Conservation (phyloP, 2,797 vertebrate genomes). For the Parauchenoglanis punctatus region DNA sequence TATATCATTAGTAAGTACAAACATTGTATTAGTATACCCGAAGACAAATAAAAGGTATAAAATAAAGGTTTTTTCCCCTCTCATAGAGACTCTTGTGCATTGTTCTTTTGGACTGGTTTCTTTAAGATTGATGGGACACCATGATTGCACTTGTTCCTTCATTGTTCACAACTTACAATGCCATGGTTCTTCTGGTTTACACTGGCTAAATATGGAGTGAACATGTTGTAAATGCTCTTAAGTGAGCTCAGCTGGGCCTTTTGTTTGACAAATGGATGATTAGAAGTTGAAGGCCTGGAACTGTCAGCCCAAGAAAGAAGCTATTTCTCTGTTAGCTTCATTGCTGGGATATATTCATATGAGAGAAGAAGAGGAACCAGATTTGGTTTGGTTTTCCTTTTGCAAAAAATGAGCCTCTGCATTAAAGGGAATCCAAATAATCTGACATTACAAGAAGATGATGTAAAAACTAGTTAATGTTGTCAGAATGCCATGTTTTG, state of each 20-base stretch:
- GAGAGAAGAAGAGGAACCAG: conserved; percentile 58
- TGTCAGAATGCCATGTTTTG: conserved; percentile 77
- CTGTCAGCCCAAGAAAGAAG: conserved; percentile 77
- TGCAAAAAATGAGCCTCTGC: conserved; percentile 59
- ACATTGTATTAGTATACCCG: conserved; percentile 57
- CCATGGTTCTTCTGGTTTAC: conserved; percentile 72
- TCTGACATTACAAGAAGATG: conserved; percentile 82
- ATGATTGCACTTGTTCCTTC: conserved; percentile 37
- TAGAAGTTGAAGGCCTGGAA: conserved; percentile 68
- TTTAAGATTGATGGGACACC: conserved; percentile 64
- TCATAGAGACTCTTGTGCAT: conserved; percentile 60
- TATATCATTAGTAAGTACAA: conserved; percentile 51
- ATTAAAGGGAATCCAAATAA: conserved; percentile 82
- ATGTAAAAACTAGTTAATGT: conserved; percentile 85
- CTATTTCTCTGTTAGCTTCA: conserved; percentile 66
- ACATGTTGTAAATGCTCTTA: conserved; percentile 71
- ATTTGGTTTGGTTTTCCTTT: conserved; percentile 78
- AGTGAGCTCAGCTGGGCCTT: conserved; percentile 71
- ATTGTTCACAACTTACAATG: conserved; percentile 73
- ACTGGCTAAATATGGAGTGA: conserved; percentile 57
- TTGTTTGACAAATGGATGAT: conserved; percentile 77
- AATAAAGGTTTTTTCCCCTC: conserved; percentile 50
- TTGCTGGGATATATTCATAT: conserved; percentile 71
- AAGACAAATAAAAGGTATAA: conserved; percentile 68
- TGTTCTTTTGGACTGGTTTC: conserved; percentile 64